phyloP scores from a whole-genome alignment of 1,140 invertebrate species.

The Drosophila teissieri region DNA sequence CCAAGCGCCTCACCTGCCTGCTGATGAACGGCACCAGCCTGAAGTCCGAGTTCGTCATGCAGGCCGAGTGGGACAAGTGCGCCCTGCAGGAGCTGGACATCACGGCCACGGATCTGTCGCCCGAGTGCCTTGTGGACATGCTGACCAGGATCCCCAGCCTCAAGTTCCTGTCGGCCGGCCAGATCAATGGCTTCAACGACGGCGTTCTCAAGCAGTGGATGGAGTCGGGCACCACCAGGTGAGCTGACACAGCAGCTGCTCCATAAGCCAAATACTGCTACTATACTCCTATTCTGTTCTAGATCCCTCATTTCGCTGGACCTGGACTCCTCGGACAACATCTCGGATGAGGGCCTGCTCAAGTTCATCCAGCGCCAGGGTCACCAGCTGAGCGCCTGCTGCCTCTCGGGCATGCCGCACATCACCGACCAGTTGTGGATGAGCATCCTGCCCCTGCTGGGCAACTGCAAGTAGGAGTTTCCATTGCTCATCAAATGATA shows the following conservation, averaged over 20 bases:
- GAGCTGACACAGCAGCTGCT: background rate
- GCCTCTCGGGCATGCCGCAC: slow-evolving; percentile 97
- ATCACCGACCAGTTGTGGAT: slow-evolving; percentile 99
- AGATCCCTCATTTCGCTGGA: slow-evolving; percentile 93
- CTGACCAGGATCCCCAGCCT: slow-evolving; percentile 94
- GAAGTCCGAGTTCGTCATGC: slow-evolving; percentile 95
- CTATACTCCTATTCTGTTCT: too few species aligned
- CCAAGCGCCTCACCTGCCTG: slow-evolving; percentile 95
- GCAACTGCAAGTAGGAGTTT: slow-evolving; percentile 92
- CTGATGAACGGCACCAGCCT: slow-evolving; percentile 98
- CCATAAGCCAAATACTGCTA: too few species aligned
- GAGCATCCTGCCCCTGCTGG: slow-evolving; percentile 94
- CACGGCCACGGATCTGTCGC: slow-evolving; percentile 97
- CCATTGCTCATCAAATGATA: background rate
- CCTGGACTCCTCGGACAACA: slow-evolving; percentile 97
- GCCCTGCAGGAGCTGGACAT: slow-evolving; percentile 97
- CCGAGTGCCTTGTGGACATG: slow-evolving; percentile 97
- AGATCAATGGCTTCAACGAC: slow-evolving; percentile 99
- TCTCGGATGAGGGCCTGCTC: slow-evolving; percentile 95
- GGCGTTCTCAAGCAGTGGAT: slow-evolving; percentile 95
- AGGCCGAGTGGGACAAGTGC: slow-evolving; percentile 98
- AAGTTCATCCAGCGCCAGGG: slow-evolving; percentile 96
- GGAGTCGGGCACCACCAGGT: slow-evolving; percentile 92
- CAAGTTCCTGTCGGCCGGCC: slow-evolving; percentile 96
- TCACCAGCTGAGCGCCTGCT: slow-evolving; percentile 93